Percentiles rank a stretch among this genome's conserved stretches.
These are phyloP conservation scores for Heptranchias perlo DNA, from an alignment of 2,113 vertebrate genomes.

Conservation along the genomic window DNA sequence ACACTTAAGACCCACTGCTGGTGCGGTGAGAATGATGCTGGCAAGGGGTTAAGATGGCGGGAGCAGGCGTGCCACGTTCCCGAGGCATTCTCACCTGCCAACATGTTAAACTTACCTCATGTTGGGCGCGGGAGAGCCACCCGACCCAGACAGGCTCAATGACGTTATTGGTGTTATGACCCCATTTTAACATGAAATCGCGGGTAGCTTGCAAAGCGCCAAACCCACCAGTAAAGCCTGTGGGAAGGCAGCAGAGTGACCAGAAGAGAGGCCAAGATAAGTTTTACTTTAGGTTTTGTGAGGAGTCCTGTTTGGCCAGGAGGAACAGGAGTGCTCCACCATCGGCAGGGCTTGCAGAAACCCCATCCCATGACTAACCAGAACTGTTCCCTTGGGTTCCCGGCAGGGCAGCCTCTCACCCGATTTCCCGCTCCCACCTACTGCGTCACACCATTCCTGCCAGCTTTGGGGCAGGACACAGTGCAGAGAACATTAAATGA, in stretches of 20 bases:
- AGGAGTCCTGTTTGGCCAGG: neutral
- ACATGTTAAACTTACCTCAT: too few relatives aligned
- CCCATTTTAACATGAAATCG: too few relatives aligned
- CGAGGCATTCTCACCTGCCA: neutral
- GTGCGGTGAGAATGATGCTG: neutral
- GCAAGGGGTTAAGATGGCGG: neutral
- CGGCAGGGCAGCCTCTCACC: neutral
- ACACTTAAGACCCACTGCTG: neutral
- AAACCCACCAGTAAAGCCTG: too few relatives aligned
- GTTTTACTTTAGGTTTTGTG: neutral
- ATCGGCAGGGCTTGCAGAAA: neutral
- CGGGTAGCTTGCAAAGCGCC: too few relatives aligned
- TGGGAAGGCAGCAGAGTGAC: too few relatives aligned
- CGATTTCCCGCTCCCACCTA: neutral
- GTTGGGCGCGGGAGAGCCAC: too few relatives aligned
- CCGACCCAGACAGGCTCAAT: too few relatives aligned
- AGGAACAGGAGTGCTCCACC: neutral
- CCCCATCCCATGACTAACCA: neutral
- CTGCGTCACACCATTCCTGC: neutral
- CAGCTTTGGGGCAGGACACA: neutral
- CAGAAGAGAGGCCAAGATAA: too few relatives aligned
- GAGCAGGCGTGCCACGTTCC: neutral
- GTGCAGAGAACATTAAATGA: neutral
- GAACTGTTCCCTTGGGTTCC: neutral
- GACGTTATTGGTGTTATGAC: too few relatives aligned